Conservation (phyloP, 2,888 invertebrate species). For the Tethea ocularis region DNA sequence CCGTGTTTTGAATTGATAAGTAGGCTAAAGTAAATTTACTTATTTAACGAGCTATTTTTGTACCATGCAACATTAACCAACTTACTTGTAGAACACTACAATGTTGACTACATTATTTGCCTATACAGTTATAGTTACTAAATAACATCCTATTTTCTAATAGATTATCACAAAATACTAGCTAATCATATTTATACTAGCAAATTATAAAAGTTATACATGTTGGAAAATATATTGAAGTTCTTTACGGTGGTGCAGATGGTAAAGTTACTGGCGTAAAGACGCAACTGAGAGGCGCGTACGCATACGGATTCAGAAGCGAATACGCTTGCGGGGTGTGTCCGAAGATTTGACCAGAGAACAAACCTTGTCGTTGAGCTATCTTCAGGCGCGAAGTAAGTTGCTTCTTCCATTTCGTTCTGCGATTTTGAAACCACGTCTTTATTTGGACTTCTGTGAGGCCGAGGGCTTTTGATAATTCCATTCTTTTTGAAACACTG, state of each 20-base stretch:
- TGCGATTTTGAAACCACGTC: conserved; percentile 97
- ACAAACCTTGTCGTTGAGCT: conserved; percentile 93
- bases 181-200: neutral
- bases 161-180: conserved; percentile 13
- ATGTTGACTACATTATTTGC: neutral
- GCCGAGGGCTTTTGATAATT: conserved; percentile 93
- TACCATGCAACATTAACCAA: neutral
- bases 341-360: conserved; percentile 87
- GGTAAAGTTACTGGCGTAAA: conserved; percentile 82
- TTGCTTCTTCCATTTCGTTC: conserved; percentile 99
- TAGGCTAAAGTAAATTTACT: neutral
- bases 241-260: conserved; percentile 57
- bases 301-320: conserved; percentile 85
- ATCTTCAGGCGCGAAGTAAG: conserved; percentile 94
- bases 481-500: conserved; percentile 97
- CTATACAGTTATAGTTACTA: conserved; percentile 3
- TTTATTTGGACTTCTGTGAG: conserved; percentile 98
- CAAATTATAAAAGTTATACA: neutral
- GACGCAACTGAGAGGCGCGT: conserved; percentile 84
- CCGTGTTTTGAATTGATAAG: conserved; percentile 8
- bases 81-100: neutral
- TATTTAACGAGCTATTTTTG: neutral
- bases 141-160: conserved; percentile 7
- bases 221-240: conserved; percentile 1
- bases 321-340: conserved; percentile 85